Evolutionary conservation across 2,888 invertebrate genomes (phyloP).

Genomic region (Tuberolachnus salignus): DNA sequence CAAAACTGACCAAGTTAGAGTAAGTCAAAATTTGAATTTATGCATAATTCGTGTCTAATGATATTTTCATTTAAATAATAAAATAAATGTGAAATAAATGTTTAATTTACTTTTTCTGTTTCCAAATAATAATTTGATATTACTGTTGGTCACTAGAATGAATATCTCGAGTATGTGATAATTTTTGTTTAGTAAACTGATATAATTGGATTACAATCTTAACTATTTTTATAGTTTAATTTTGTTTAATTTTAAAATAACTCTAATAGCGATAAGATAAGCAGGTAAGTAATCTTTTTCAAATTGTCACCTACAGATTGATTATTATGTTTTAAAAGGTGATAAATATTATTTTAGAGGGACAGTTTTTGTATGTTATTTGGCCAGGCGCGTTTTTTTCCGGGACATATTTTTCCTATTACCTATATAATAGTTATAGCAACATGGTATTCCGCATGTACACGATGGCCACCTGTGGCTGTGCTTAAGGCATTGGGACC

Average conservation of each 20-base stretch:
- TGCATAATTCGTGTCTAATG: background rate
- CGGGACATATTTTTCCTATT: too few relatives aligned
- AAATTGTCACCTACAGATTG: too few relatives aligned
- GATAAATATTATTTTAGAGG: too few relatives aligned
- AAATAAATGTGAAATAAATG: background rate
- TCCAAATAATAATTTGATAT: background rate
- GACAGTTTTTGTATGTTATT: too few relatives aligned
- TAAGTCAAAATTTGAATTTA: background rate
- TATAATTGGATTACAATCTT: background rate
- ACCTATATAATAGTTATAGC: too few relatives aligned
- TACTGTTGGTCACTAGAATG: too few relatives aligned
- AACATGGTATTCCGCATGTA: too few relatives aligned
- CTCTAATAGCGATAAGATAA: slow-evolving; percentile 1
- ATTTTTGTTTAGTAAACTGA: background rate
- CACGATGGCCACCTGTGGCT: too few relatives aligned
- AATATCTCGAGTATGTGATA: background rate
- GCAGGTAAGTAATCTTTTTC: too few relatives aligned
- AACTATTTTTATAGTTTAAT: background rate
- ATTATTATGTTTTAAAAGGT: too few relatives aligned
- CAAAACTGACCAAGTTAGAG: slow-evolving; percentile 1
- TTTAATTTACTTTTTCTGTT: background rate
- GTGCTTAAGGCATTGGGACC: too few relatives aligned
- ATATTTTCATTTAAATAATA: slow-evolving; percentile 10
- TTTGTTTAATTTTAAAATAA: background rate
- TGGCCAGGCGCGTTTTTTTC: too few relatives aligned